Evolutionary conservation across 1,140 invertebrate species (phyloP).

Genomic region (Plodia interpunctella): DNA sequence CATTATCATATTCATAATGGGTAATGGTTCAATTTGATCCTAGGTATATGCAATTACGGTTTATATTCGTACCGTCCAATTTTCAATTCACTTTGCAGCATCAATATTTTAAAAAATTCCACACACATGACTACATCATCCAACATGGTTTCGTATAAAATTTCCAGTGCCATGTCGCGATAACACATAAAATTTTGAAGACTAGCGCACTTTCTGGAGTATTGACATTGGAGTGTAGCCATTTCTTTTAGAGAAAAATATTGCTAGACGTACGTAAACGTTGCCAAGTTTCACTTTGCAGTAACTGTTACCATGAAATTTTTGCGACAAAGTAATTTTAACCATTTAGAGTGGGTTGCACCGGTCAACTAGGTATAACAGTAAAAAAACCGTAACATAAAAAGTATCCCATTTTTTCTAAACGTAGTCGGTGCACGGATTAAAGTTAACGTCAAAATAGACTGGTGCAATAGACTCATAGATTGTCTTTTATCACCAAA

Average conservation of each 20-base stretch:
- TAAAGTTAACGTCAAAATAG: no score
- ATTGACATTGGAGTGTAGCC: constrained; percentile 28
- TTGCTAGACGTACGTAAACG: constrained; percentile 19
- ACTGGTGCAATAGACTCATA: no score
- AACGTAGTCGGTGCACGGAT: no score
- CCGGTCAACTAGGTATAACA: no score
- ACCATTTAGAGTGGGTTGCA: neutral
- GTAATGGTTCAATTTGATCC: no score
- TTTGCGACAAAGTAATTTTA: constrained; percentile 22
- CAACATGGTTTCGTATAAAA: constrained; percentile 8
- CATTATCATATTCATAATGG: no score
- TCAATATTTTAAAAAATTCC: constrained; percentile 9
- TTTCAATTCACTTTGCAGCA: neutral
- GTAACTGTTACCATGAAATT: constrained; percentile 23
- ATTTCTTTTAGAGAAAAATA: constrained; percentile 33
- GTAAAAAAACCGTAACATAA: no score
- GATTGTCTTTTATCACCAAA: no score
- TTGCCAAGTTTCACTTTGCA: constrained; percentile 30
- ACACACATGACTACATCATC: neutral
- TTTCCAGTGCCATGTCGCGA: neutral
- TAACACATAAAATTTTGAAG: constrained; percentile 1
- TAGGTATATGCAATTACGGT: no score
- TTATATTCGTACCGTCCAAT: neutral
- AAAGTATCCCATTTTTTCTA: no score
- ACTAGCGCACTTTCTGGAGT: constrained; percentile 8